Conservation (phyloP, 2,797 vertebrate species). For the Periophthalmus magnuspinnatus region DNA sequence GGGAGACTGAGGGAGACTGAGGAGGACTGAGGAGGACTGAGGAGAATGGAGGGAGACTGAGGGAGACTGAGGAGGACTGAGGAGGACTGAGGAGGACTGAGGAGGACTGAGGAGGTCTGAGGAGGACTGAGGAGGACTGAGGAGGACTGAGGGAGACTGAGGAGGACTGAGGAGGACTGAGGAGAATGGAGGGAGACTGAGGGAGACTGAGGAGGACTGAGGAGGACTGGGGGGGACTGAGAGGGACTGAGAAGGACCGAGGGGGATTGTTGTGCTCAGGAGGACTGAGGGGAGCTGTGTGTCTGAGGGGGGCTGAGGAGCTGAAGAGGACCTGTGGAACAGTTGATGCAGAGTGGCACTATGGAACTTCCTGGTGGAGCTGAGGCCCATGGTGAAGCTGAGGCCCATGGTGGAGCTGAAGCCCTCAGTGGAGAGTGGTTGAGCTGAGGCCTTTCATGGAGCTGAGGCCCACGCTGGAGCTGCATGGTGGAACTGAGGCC, state of each 20-base stretch:
- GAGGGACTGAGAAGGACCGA: too few relatives aligned
- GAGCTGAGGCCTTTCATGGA: slow-evolving; percentile 64
- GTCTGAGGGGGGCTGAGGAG: slow-evolving; percentile 34
- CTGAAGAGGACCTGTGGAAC: slow-evolving; percentile 26
- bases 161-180: slow-evolving; percentile 56
- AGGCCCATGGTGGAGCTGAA: too few relatives aligned
- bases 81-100: slow-evolving; percentile 28
- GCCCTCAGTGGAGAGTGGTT: too few relatives aligned
- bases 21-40: slow-evolving; percentile 36
- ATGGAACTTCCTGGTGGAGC: background rate
- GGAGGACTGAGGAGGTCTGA: slow-evolving; percentile 23
- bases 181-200: slow-evolving; percentile 33
- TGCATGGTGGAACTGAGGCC: too few relatives aligned
- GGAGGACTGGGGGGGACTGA: too few relatives aligned
- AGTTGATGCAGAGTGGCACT: background rate
- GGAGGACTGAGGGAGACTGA: slow-evolving; percentile 36
- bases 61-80: slow-evolving; percentile 48
- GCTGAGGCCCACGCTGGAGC: slow-evolving; percentile 1
- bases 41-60: slow-evolving; percentile 27
- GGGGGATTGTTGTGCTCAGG: slow-evolving; percentile 56
- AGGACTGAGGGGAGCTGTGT: too few relatives aligned
- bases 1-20: slow-evolving; percentile 55
- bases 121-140: too few relatives aligned
- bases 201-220: slow-evolving; percentile 12
- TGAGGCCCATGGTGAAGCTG: background rate